phyloP scores from a whole-genome alignment of 1,140 invertebrate genomes.

The Drosophila azteca region DNA sequence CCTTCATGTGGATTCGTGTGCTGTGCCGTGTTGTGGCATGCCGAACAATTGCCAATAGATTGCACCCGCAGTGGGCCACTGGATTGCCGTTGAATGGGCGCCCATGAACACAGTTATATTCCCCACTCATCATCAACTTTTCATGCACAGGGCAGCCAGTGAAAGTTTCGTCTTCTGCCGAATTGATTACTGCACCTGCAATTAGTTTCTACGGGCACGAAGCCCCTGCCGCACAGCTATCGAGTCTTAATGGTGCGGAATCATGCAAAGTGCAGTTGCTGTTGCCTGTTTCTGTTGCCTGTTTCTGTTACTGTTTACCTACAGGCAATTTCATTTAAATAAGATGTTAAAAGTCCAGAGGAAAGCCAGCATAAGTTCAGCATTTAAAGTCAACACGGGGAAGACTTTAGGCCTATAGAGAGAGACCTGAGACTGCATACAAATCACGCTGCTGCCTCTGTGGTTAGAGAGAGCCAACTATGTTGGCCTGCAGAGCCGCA shows the following conservation, averaged over 20 bases:
- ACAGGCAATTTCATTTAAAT: too few relatives aligned
- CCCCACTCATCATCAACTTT: conserved; percentile 24
- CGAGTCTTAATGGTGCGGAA: conserved; percentile 60
- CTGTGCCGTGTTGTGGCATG: conserved; percentile 21
- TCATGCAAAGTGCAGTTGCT: conserved; percentile 67
- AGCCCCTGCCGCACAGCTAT: conserved; percentile 27
- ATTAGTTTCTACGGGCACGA: conserved; percentile 47
- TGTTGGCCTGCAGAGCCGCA: too few relatives aligned
- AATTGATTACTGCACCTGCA: conserved; percentile 56
- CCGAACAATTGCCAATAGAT: conserved; percentile 49
- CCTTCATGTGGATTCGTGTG: conserved; percentile 34
- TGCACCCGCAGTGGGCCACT: conserved; percentile 13
- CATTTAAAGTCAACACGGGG: conserved; percentile 14
- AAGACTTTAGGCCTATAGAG: conserved; percentile 16
- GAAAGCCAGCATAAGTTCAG: background rate
- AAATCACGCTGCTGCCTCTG: background rate
- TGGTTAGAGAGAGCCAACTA: too few relatives aligned
- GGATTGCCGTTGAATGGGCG: conserved; percentile 1
- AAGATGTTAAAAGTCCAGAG: conserved; percentile 47
- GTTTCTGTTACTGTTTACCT: conserved; percentile 25
- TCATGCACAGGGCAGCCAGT: conserved; percentile 21
- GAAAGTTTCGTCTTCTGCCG: conserved; percentile 39
- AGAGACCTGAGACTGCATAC: background rate
- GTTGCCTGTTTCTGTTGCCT: conserved; percentile 38
- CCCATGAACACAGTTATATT: conserved; percentile 5